Base-by-base conservation (phyloP, 2,888 invertebrate species). In the Torymus auratus region DNA sequence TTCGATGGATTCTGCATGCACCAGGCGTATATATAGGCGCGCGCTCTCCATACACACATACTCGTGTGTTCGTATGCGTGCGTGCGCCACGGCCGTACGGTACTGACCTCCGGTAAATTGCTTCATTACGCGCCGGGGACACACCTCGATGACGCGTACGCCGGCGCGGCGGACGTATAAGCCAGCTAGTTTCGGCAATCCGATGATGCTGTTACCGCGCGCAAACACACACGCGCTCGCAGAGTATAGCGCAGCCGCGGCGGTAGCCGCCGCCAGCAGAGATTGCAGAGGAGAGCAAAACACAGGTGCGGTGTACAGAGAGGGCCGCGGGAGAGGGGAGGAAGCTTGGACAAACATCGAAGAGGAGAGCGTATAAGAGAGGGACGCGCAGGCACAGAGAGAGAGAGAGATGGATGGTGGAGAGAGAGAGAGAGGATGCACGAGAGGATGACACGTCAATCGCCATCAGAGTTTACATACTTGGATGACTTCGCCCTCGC, bases 151-250 rank as follows among this genome's bases (percentile, higher is more conserved):
- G 84, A 85, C 83, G 85, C 64, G 15, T 50, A 28, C 65, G 11
- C 15, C 20, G 20, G 20, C 20, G 20, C 1, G 72, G 17, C 78
- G 72, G 79, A 69, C 71, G 50, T 78, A 85, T 86, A 86, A 86
- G 85, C 87, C 83, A 78, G 85, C 83, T 84, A 84, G 86, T 87
- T 87, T 85, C 82, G 86, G 85, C 84, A 87, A 87, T 85, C 86
- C 86, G 85, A 87, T 86, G 87, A 86, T 85, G 85, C 84, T 85
- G 85, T 86, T 86, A 85, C 83, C 84, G 81, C 83, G 28, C 70
- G 55, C 65, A 11, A 53, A 20, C 53, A 20, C 12, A 52, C 50
- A 3, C 61, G 11, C 23, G 20, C 23, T 61, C 12, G 61, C 69
- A 60, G 41, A 70, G 60, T 41, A 56, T 28, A 64, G 14, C 64